These are phyloP conservation scores for Watersipora subatra DNA, from an alignment of 1,140 invertebrate species.

Conservation along the genomic window DNA sequence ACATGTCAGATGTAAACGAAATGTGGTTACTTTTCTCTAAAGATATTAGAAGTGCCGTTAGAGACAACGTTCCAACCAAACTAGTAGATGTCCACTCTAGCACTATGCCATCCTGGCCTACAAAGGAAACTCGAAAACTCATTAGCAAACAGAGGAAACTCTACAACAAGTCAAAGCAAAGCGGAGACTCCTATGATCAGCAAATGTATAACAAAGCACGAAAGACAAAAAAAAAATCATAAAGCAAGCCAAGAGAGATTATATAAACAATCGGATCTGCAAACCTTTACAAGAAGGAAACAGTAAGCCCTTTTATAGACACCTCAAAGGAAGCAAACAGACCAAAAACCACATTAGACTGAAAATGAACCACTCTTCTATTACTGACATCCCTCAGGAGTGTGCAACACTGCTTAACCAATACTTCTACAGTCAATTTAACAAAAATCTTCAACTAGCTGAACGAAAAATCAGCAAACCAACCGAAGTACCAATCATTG, in stretches of 20 bases:
- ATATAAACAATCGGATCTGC: not conserved
- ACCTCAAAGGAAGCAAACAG: not conserved
- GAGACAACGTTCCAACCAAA: not conserved
- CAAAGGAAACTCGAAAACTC: not conserved
- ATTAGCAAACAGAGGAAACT: not conserved
- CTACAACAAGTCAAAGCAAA: not conserved
- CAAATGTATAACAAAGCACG: not conserved
- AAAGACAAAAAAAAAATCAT: not conserved
- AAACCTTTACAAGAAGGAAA: not conserved
- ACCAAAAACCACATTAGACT: not conserved
- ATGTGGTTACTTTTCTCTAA: not conserved
- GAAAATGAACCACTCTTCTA: not conserved
- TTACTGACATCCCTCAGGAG: not conserved
- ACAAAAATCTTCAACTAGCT: not conserved
- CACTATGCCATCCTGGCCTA: not conserved
- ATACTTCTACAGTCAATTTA: not conserved
- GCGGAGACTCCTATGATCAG: not conserved
- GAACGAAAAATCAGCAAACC: not conserved
- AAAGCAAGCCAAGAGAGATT: not conserved
- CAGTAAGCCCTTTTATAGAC: not conserved
- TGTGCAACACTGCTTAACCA: not conserved
- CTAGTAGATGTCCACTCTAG: not conserved
- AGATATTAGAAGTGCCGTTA: not conserved
- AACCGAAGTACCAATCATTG: not conserved
- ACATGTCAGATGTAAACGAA: not conserved